A percentile compares a stretch with the other conserved stretches of the same genome.
Conservation (phyloP, 2,888 invertebrate genomes). For the Mesoligia furuncula region DNA sequence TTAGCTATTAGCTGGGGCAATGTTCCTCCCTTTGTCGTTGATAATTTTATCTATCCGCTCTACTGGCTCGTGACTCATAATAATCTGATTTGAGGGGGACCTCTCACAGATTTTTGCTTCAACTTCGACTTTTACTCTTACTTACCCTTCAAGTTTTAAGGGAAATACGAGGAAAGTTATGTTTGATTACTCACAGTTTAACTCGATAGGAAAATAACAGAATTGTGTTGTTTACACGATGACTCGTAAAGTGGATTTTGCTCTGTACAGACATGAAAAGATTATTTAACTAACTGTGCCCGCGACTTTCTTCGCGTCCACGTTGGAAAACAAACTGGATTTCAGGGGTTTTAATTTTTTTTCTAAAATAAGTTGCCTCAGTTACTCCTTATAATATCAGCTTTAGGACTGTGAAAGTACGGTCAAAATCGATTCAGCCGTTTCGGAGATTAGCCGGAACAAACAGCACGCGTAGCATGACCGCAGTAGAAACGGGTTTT, state of each 20-base stretch:
- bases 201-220: constrained; percentile 6
- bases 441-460: too few relatives aligned
- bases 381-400: too few relatives aligned
- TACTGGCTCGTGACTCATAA: constrained; percentile 82
- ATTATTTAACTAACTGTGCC: too few relatives aligned
- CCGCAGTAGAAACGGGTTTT: too few relatives aligned
- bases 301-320: too few relatives aligned
- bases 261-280: too few relatives aligned
- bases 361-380: too few relatives aligned
- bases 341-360: too few relatives aligned
- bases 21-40: constrained; percentile 81
- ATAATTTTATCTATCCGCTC: constrained; percentile 87
- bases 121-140: constrained; percentile 60
- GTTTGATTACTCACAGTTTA: constrained; percentile 31
- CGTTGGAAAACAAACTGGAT: too few relatives aligned
- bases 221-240: constrained; percentile 21
- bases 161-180: constrained; percentile 43
- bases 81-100: constrained; percentile 80
- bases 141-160: constrained; percentile 58
- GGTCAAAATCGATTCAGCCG: too few relatives aligned
- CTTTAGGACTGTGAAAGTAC: too few relatives aligned
- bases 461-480: too few relatives aligned
- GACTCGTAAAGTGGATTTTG: background rate
- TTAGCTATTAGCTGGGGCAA: constrained; percentile 76
- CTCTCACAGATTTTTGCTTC: constrained; percentile 63